Percentiles rank a stretch among this genome's conserved stretches.
Evolutionary conservation across 2,888 invertebrate genomes (phyloP).

Genomic region (Sceliomorpha sp.): DNA sequence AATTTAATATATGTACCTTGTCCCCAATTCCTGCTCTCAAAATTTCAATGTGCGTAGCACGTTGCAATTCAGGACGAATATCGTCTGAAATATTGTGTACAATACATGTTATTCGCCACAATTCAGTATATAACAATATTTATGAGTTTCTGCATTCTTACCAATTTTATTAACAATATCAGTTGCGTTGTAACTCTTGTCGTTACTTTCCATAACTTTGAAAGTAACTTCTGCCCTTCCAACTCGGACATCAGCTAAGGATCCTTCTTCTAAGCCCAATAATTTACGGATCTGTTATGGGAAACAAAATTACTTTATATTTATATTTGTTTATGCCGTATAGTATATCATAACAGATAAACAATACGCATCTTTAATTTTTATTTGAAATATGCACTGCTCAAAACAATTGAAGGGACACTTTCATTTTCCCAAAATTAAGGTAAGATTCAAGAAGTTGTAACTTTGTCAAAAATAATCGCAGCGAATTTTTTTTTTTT

Average conservation of each 20-base stretch:
- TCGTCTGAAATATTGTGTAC: constrained; percentile 77
- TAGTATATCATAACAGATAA: too few species aligned
- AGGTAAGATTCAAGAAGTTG: too few species aligned
- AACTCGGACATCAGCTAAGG: constrained; percentile 86
- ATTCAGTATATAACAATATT: too few species aligned
- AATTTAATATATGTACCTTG: constrained; percentile 83
- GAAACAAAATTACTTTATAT: constrained; percentile 24
- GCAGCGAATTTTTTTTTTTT: too few species aligned
- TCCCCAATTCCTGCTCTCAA: constrained; percentile 89
- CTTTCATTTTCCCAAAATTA: too few species aligned
- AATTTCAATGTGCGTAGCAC: constrained; percentile 86
- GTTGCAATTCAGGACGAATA: constrained; percentile 85
- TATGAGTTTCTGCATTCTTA: constrained; percentile 70
- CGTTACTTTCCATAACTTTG: constrained; percentile 84
- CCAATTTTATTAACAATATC: constrained; percentile 86
- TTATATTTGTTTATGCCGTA: too few species aligned
- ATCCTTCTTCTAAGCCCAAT: constrained; percentile 84
- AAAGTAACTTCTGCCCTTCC: constrained; percentile 89
- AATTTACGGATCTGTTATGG: constrained; percentile 82
- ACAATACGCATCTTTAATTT: too few species aligned
- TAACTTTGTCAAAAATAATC: too few species aligned
- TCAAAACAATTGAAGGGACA: too few species aligned
- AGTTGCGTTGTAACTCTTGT: constrained; percentile 84
- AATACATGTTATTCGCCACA: too few species aligned
- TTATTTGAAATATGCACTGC: not conserved